phyloP scores from a whole-genome alignment of 1,140 invertebrate genomes.

The Marisa cornuarietis region DNA sequence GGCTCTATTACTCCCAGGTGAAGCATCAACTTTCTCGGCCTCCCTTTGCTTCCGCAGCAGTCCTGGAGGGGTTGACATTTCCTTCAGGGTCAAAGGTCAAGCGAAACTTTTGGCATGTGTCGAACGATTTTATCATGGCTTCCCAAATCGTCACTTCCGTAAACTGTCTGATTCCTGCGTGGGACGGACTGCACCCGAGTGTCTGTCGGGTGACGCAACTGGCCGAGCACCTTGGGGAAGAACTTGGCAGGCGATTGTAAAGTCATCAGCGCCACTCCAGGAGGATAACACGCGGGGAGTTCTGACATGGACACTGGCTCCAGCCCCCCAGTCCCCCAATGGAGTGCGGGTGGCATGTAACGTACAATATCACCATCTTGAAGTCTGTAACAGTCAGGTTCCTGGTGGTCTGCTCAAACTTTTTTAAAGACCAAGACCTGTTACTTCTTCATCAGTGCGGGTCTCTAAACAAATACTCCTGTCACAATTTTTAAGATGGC shows the following conservation, averaged over 20 bases:
- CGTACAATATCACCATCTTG: background rate
- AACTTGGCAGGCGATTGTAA: background rate
- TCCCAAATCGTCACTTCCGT: slow-evolving; percentile 21
- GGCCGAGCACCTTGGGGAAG: background rate
- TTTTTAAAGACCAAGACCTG: no score
- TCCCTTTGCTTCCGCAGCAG: background rate
- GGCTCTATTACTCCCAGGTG: slow-evolving; percentile 3
- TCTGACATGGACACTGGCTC: background rate
- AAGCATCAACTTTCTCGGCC: slow-evolving; percentile 10
- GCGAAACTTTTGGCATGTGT: slow-evolving; percentile 19
- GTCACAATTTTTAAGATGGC: no score
- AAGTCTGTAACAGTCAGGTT: no score
- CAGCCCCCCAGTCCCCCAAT: background rate
- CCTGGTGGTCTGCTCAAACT: no score
- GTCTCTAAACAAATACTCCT: no score
- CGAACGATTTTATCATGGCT: slow-evolving; percentile 21
- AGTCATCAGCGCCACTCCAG: background rate
- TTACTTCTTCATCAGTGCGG: no score
- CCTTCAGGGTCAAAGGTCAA: slow-evolving; percentile 20
- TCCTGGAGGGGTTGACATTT: slow-evolving; percentile 18
- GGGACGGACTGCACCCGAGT: background rate
- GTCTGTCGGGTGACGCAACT: background rate
- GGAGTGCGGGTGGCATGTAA: background rate
- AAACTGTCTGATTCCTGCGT: slow-evolving; percentile 16
- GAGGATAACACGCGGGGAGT: background rate